Evolutionary conservation across 2,797 vertebrate genomes (phyloP), one percentile per base, ranked within the genome.

Genomic region (Propithecus deckenii): DNA sequence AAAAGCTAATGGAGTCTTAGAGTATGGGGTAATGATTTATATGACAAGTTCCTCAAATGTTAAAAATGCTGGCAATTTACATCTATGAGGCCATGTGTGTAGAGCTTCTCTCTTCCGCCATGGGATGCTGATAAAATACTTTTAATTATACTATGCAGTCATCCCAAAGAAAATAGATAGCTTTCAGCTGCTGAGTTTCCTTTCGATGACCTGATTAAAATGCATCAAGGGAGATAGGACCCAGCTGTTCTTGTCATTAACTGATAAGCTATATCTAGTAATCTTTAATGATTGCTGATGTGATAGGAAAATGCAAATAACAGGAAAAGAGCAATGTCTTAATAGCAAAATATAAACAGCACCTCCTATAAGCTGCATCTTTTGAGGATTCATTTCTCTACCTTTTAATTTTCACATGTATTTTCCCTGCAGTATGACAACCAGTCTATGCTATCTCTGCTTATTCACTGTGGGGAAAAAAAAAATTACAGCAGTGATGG

Each of bases 191-290:
- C 86, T 32, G 43, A 93, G 55, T 89, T 97, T 96, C 75, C 94
- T 98, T 90, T 94, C 95, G 32, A 12, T 93, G 94, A 96, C 84
- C 89, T 93, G 97, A 97, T 96, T 97, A 89, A 94, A 94, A 96
- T 90, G 86, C 72, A 86, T 35, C 89, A 28, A 81, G 91, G 79
- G 96, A 96, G 84, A 93, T 0, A 63, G 59, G 38, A 20, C 41
- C 59, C 95, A 97, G 94, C 81, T 98, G 95, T 91, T 80, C 75
- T 88, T 96, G 93, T 72, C 94, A 93, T 85, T 96, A 93, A 79
- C 89, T 63, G 71, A 87, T 94, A 97, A 97, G 84, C 76, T 85
- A 94, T 65, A 83, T 86, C 92, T 65, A 72, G 65, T 85, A 61
- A 96, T 94, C 43, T 80, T 94, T 65, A 35, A 76, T 50, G 61